phyloP scores from a whole-genome alignment of 2,888 invertebrate species.

The Callyntrura guangdongensis region DNA sequence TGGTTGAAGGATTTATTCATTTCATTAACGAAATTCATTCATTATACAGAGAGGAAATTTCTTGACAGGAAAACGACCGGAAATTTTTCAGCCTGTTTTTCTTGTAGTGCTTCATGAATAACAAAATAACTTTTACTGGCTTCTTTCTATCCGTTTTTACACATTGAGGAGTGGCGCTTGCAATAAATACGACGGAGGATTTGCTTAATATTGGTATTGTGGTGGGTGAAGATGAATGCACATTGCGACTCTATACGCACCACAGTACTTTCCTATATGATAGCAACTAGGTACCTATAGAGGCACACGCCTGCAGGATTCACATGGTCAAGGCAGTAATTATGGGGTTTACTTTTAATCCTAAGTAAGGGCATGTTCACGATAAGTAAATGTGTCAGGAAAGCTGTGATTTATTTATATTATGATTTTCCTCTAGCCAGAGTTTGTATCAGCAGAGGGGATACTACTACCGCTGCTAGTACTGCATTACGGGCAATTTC shows the following conservation, averaged over 20 bases:
- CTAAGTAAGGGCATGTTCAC: slow-evolving; percentile 68
- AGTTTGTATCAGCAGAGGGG: slow-evolving; percentile 41
- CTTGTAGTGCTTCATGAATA: slow-evolving; percentile 51
- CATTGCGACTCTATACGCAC: background rate
- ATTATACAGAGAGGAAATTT: slow-evolving; percentile 72
- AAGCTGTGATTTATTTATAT: slow-evolving; percentile 78
- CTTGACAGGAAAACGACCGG: slow-evolving; percentile 77
- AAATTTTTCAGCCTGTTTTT: slow-evolving; percentile 76
- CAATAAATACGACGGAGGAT: background rate
- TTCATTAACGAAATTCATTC: slow-evolving; percentile 77
- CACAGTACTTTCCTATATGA: background rate
- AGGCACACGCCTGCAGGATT: slow-evolving; percentile 33
- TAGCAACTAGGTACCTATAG: background rate
- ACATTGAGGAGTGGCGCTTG: background rate
- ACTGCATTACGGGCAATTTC: background rate
- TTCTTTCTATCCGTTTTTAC: background rate
- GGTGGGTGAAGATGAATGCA: background rate
- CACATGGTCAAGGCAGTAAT: slow-evolving; percentile 78
- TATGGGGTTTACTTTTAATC: slow-evolving; percentile 63
- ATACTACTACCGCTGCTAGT: background rate
- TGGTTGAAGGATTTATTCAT: slow-evolving; percentile 71
- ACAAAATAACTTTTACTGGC: slow-evolving; percentile 45
- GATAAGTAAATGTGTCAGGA: slow-evolving; percentile 79
- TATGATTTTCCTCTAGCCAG: slow-evolving; percentile 74
- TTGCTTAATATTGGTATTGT: background rate